Evolutionary conservation across 2,797 vertebrate species (phyloP).

Genomic region (Pitangus sulphuratus): DNA sequence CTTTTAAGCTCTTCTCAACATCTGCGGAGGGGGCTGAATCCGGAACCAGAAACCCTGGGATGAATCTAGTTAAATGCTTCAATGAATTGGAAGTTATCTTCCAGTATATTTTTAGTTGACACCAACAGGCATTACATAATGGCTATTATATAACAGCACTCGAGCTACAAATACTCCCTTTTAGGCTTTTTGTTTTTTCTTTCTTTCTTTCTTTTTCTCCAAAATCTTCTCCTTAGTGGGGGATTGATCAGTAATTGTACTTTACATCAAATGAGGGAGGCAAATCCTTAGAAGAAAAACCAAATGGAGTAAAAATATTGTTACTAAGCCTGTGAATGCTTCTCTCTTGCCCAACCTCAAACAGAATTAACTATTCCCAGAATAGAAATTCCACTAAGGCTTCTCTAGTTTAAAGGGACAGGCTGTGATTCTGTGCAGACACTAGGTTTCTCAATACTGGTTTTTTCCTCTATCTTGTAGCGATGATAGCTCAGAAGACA

Average conservation of each 20-base stretch:
- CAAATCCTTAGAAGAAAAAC: conserved; percentile 37
- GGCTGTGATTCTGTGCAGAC: conserved; percentile 21
- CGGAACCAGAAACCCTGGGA: conserved; percentile 1
- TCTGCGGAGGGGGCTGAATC: background rate
- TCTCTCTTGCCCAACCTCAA: conserved; percentile 55
- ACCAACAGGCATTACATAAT: conserved; percentile 67
- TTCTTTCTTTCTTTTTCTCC: background rate
- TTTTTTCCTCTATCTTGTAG: background rate
- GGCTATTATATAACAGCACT: conserved; percentile 61
- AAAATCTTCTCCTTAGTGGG: background rate
- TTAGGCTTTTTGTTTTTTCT: background rate
- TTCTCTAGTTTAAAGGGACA: conserved; percentile 64
- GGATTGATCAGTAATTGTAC: conserved; percentile 15
- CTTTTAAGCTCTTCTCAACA: background rate
- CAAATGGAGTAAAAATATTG: conserved; percentile 51
- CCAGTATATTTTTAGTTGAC: conserved; percentile 70
- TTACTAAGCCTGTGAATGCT: background rate
- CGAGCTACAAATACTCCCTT: conserved; percentile 36
- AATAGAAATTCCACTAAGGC: conserved; percentile 68
- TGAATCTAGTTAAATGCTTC: conserved; percentile 34
- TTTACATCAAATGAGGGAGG: conserved; percentile 3
- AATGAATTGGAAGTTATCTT: conserved; percentile 63
- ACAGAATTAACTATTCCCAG: conserved; percentile 67
- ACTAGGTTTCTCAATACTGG: background rate
- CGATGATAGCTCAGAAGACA: background rate